Base-by-base conservation (phyloP, 92 coral and sea anemone species). In the Epizoanthus rinbou region DNA sequence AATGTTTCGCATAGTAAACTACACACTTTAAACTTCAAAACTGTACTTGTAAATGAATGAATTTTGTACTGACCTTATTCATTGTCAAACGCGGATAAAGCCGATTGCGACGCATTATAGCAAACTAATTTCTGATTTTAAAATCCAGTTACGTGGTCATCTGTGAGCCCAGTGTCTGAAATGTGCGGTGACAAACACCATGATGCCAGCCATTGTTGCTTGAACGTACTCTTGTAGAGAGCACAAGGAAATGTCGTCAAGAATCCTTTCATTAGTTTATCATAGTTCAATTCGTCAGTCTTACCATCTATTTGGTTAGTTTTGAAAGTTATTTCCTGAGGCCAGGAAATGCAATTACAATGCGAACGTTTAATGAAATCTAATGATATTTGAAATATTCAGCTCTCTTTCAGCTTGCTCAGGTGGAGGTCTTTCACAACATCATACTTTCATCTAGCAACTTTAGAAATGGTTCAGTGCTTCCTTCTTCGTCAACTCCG, bases 361-460 rank as follows among this genome's bases (percentile, higher is more conserved):
- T 62, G 71, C 82, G 28, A 35, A 54, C 35, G 58, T 60, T 6
- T 17, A 23, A 62, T 22, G 21, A 62, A 39, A 47, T 17, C 18
- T 58, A 17, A 62, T 58, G 64, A 22, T 60, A 78, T 78, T 37
- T 22, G 41, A 78, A 78, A 62, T 69, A 78, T 62, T 56, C 71
- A 14, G 2, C 6, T n/a, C 47, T 57, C 23, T 19, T 78, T 60
- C 43, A 37, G 18, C 31, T 58, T 43, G 71, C 70, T 43, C 71
- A 28, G 22, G 24, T 37, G 71, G 71, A 57, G 82, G 57, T 62
- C 71, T 41, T 19, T 62, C 52, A 16, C 14, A 57, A 41, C 24
- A 14, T 21, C 64, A n/a, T 78, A 25, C 56, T 58, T 76, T 57
- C 41, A n/a, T 59, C 54, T 41, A 78, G 57, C 43, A 62, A 41